A percentile compares a stretch with the other conserved stretches of the same genome.
Evolutionary conservation across 2,113 vertebrate species (phyloP).

Genomic region (Cyanoliseus patagonus): DNA sequence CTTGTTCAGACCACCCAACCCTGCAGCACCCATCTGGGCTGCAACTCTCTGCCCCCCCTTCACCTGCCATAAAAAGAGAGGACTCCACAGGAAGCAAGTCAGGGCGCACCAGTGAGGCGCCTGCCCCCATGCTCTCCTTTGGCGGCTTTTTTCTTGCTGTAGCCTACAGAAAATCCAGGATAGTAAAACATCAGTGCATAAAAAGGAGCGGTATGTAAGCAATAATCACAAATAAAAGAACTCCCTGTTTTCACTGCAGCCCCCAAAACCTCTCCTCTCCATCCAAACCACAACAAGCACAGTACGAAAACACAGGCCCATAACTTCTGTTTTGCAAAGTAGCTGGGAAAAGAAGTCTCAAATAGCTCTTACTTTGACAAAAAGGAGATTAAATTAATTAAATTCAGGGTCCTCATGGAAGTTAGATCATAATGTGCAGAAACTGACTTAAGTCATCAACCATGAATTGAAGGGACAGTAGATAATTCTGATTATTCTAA

Average conservation of each 20-base stretch:
- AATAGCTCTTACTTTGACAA: background rate
- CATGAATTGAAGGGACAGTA: background rate
- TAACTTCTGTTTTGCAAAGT: background rate
- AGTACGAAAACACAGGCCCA: accelerated
- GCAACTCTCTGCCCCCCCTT: background rate
- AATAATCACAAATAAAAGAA: background rate
- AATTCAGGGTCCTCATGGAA: background rate
- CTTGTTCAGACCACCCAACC: conserved; percentile 28
- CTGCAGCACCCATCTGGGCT: background rate
- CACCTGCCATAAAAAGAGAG: accelerated
- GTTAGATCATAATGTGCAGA: background rate
- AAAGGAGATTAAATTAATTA: background rate
- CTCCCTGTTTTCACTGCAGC: background rate
- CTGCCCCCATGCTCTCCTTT: background rate
- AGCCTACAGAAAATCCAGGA: background rate
- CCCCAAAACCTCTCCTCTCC: background rate
- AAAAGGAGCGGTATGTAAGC: background rate
- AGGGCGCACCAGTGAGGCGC: accelerated
- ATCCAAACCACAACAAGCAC: background rate
- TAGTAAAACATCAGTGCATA: background rate
- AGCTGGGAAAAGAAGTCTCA: background rate
- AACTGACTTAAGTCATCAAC: background rate
- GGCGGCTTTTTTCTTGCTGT: background rate
- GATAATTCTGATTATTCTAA: background rate
- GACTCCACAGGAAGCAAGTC: background rate